Evolutionary conservation across 2,113 vertebrate species (phyloP), one percentile per base, ranked within the genome.

Genomic region (Urocitellus parryii): DNA sequence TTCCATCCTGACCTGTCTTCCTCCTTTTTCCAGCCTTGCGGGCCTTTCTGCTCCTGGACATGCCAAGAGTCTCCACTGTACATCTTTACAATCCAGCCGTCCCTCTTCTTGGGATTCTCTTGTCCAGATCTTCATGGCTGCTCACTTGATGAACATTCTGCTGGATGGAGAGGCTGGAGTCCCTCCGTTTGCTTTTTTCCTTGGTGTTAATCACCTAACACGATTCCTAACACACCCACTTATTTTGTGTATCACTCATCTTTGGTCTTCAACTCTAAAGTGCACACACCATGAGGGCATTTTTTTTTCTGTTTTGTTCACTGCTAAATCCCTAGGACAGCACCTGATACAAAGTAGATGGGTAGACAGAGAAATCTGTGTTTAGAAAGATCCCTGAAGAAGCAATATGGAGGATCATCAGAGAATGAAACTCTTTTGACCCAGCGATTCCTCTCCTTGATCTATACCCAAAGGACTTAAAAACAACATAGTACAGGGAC

Each of bases 341-440:
- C 65, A 8, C 24, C n/a, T 90, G 42, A 27, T 4, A 51, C 67
- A 92, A 79, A 82, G 70, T 45, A 86, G 25, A 53, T 63, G 56
- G 20, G n/a, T 13, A 25, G 79, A 70, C 16, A 67, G 78, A 48
- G 4, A 82, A 58, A 32, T 12, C 24, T 39, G 10, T 65, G 13
- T 81, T 95, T 78, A 88, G 91, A 81, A 88, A 78, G 77, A 58
- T n/a, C 73, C 53, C 22, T 22, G 20, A 73, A 10, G 48, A 88
- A 90, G 16, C 67, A 68, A 51, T 65, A 39, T 32, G 84, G 22
- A 84, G 17, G 78, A 61, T 68, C 78, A 73, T 83, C 51, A 4
- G 42, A 91, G 65, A 88, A 73, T 67, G 72, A 87, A 51, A 20
- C 24, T 77, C 51, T 80, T 76, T 45, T 45, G 45, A 45, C 8